Base-by-base conservation (phyloP, 2,797 vertebrate species). In the Benthosema pterotum region DNA sequence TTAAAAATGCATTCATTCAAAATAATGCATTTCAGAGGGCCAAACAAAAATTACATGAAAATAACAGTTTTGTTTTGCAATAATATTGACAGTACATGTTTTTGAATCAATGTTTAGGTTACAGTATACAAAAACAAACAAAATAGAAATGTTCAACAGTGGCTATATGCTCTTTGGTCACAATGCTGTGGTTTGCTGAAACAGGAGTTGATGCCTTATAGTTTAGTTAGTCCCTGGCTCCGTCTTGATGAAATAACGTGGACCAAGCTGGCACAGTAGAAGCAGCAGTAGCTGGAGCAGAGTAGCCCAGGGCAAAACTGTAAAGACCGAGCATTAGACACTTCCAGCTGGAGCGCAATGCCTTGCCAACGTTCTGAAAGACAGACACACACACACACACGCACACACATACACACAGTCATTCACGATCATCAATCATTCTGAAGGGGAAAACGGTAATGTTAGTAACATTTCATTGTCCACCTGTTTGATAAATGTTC, bases 301-400 rank as follows among this genome's bases (percentile, higher is more conserved):
- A 90, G 67, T 98, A 98, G 46, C 93, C 94, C 0, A 92, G 81
- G 0, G 96, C 91, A 15, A 98, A 92, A 42, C 92, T 94, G 76
- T 98, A 94, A 42, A 99, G 87, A 9, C 97, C 96, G 0, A 96
- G 77, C 80, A 95, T 86, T 25, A 99, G 38, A 71, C 95, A 99
- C 75, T 81, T 95, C 88, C 97, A 98, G 13, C 95, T 95, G 83
- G 92, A 92, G 51, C 87, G 89, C 66, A 98, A 75, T 3, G 87
- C 94, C 66, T 95, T 98, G 42, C 95, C 89, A 0, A 97, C 84
- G 0, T 97, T 98, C 97, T 99, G 72, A 53, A 86, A 86, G 17
- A 84, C 52, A 80, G 28, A 62, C 1, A 66, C 1, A 64, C 17
- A 64, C 7, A 6, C 0, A 12, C 0, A 52, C 14, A 52, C 12